Base-by-base conservation (phyloP, 64 coral and sea anemone species). In the Astreopora myriophthalma region DNA sequence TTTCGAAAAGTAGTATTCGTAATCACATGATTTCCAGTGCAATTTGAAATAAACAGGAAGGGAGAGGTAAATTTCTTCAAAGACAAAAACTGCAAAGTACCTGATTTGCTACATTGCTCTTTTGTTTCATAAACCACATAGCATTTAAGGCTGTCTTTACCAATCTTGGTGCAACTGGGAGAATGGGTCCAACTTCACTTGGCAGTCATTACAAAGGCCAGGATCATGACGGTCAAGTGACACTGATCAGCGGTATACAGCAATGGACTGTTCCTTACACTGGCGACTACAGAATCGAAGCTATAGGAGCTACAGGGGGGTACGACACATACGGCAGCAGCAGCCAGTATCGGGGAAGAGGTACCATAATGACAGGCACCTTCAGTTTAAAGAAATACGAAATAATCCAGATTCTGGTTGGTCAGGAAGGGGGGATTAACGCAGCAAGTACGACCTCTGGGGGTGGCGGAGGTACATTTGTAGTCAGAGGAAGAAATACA, bases 401-500 rank as follows among this genome's bases (percentile, higher is more conserved):
- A 55, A 55, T 14, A 9, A 55, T 55, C 17, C 49, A 55, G 49
- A 55, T 55, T 13, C 49, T 55, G 11, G 49, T 55, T 22, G 49
- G 49, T 55, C 49, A 55, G 17, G 49, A 55, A 55, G 49, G 49
- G 3, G 49, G 49, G 8, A 55, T 17, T 55, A 55, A 55, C 16
- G 17, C 49, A 13, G 13, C 16, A 1, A 2, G 8, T 17, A n/a
- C 49, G 10, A 16, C 49, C 16, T 77, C 73, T 11, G 84, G 92
- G 22, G 92, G 92, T 62, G 89, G 89, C 2, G 91, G 91, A 23
- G 91, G 91, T 2, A 77, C 51, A 16, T 93, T 93, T 93, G 81
- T 93, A 6, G 86, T 86, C 48, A 92, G 44, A 6, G 16, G 36
- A 46, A 30, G 42, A 26, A 87, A 78, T 5, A 22, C 19, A 6